These are phyloP conservation scores for Ormia ochracea DNA, from an alignment of 2,888 invertebrate genomes.

Conservation along the genomic window DNA sequence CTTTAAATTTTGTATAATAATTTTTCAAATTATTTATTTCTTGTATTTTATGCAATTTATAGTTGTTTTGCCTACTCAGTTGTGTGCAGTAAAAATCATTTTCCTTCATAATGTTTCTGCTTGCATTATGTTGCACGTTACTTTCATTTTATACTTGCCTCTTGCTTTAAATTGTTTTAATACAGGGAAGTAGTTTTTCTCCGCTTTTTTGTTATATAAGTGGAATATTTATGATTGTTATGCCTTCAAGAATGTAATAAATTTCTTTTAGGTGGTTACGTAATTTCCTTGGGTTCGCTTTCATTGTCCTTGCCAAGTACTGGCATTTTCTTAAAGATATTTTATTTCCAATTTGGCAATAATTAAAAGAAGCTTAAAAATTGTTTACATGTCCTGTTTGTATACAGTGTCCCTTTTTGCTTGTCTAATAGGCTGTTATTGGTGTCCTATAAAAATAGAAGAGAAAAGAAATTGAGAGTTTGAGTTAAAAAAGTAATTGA, in stretches of 20 bases:
- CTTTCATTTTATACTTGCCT: not conserved
- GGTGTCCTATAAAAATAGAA: too few species aligned
- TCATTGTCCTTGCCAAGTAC: constrained; percentile 47
- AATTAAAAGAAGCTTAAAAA: not conserved
- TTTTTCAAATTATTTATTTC: not conserved
- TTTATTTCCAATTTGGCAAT: not conserved
- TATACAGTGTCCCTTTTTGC: not conserved
- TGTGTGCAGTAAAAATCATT: constrained; percentile 20
- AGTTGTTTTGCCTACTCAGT: constrained; percentile 13
- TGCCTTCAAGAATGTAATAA: not conserved
- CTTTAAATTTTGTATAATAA: not conserved
- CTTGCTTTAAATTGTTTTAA: not conserved
- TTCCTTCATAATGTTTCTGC: constrained; percentile 43
- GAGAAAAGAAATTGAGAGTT: too few species aligned
- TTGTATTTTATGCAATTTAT: constrained; percentile 3
- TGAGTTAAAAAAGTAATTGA: too few species aligned
- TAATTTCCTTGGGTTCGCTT: constrained; percentile 14
- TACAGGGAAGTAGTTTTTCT: not conserved
- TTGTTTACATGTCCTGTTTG: not conserved
- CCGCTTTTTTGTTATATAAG: not conserved
- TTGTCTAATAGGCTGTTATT: too few species aligned
- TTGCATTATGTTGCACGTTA: not conserved
- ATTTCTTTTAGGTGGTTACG: constrained; percentile 45
- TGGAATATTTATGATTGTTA: not conserved
- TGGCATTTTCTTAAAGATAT: not conserved